These are phyloP conservation scores for Ectobius pallidus DNA, from an alignment of 2,888 invertebrate species.

Conservation along the genomic window DNA sequence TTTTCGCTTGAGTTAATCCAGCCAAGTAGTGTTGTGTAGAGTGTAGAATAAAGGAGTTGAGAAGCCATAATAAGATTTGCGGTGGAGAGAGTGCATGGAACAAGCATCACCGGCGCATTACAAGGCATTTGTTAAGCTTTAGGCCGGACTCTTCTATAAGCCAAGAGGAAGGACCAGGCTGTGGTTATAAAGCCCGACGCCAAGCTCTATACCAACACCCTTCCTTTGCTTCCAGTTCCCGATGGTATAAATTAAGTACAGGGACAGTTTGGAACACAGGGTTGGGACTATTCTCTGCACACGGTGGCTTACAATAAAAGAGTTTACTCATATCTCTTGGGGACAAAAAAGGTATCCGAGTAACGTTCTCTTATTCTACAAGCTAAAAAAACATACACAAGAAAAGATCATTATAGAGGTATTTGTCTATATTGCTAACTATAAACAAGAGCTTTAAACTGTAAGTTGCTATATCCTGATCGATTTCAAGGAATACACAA, in stretches of 20 bases:
- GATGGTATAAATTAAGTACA: background rate
- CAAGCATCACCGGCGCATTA: background rate
- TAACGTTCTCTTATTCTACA: no score
- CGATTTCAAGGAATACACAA: no score
- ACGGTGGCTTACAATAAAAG: background rate
- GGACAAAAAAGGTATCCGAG: no score
- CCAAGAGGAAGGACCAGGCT: background rate
- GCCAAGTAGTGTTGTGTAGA: no score
- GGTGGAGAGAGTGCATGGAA: conserved; percentile 1
- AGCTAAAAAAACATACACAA: no score
- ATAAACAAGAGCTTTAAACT: no score
- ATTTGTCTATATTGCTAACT: no score
- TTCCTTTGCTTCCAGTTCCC: background rate
- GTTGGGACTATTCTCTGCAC: background rate
- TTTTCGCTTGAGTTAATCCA: no score
- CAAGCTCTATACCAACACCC: background rate
- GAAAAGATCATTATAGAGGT: no score
- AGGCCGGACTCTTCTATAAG: background rate
- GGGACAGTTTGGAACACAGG: background rate
- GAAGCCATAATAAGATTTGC: conserved; percentile 14
- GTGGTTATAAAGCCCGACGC: background rate
- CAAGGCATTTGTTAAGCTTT: conserved; percentile 22
- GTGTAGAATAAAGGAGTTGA: background rate
- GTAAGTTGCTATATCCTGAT: no score
- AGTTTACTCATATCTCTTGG: background rate